Base-by-base conservation (phyloP, 1,140 invertebrate genomes). In the Latrodectus geometricus region DNA sequence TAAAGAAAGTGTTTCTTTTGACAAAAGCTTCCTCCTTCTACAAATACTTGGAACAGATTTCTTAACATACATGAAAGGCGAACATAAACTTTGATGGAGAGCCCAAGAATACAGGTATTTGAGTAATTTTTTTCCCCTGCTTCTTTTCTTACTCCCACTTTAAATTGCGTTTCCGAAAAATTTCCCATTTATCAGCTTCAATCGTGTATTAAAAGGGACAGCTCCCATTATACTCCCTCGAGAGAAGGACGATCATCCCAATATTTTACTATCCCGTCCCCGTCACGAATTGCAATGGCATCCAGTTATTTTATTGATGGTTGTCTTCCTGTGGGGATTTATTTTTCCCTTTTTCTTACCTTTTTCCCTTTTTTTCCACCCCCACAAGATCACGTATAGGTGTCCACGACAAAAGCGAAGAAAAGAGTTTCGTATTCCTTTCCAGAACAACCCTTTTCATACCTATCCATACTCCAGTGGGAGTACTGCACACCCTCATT, bases 161-260 rank as follows among this genome's bases (percentile, higher is more conserved):
- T 61, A 48, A 78, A 78, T n/a, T 49, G 7, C 7, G 11, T 17
- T 61, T 66, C 9, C 20, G 61, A 49, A 72, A 81, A 81, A 9
- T 81, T 54, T 81, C 69, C 79, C 69, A 81, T 81, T 81, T 81
- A 81, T 81, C 66, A 81, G 68, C 54, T 54, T 81, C 79, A 81
- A 81, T 81, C 79, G 70, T 68, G 69, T 72, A 81, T 81, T 81
- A 81, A 81, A 56, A 49, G 48, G 79, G 79, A 81, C 79, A 81
- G 79, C 70, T 81, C 79, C 79, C 50, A 81, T 81, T 81, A 81
- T 81, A 56, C 56, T 48, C 15, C 14, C n/a, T 4, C 14, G 9
- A 21, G 7, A 15, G 61, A 35, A 65, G 17, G 61, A 48, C 79
- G 66, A 4, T 48, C 70, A 61, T 61, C 54, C n/a, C 61, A 79